Evolutionary conservation across 1,140 invertebrate species (phyloP), one percentile per base, ranked within the genome.

Genomic region (Orius laevigatus): DNA sequence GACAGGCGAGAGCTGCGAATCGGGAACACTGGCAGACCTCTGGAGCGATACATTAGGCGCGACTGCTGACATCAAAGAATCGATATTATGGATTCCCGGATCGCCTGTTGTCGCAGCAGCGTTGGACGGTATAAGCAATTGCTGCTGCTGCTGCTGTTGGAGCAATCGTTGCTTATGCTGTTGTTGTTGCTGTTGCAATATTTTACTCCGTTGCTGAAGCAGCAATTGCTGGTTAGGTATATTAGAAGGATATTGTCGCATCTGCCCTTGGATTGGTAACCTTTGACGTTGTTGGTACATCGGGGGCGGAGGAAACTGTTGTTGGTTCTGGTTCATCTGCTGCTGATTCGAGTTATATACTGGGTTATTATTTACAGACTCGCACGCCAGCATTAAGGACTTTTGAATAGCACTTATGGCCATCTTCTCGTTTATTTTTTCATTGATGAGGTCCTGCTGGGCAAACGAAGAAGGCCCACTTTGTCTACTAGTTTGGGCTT

Each of bases 381-480:
- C 76, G 56, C 71, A 79, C 56, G 25, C 25, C 3, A 80, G 81
- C 87, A 93, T 93, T 49, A 95, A 68, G 59, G 84, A 84, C 62
- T 86, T 79, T 58, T 89, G 84, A 59, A 95, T 95, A 8, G 78
- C 84, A 59, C 80, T 84, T 46, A 94, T 93, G 12, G 84, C 88
- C 64, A 81, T 75, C 60, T 79, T 79, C 57, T 88, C 84, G 49
- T 53, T 57, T 33, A 81, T 75, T 61, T 79, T 79, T 57, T 88
- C 84, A 50, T 50, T 55, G 20, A 51, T 51, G 19, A 52, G 46
- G 19, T 55, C 35, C 31, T 48, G 50, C 16, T 49, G 48, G 9
- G 36, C 38, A 16, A 15, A 35, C n/a, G 10, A 14, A n/a, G 12
- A 14, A 11, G 35, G 15, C 12, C 31, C 14, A 32, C 18, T 14